Conservation (phyloP, 2,888 invertebrate genomes). For the Erebia aethiops region DNA sequence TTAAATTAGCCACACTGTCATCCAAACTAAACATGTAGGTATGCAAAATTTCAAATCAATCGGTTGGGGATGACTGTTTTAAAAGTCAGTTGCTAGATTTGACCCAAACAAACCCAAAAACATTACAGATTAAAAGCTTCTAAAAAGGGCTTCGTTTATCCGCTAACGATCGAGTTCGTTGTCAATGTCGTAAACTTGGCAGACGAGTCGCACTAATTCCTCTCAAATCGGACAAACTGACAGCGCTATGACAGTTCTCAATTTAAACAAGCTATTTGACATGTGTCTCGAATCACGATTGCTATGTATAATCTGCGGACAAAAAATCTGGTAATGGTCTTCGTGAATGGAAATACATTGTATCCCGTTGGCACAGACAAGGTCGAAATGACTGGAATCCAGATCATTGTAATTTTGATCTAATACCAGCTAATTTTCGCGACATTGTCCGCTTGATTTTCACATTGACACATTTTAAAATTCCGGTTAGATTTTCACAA, state of each 20-base stretch:
- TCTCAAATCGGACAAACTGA: slow-evolving; percentile 28
- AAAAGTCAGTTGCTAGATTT: too few relatives aligned
- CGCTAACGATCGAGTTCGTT: slow-evolving; percentile 36
- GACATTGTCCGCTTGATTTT: too few relatives aligned
- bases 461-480: too few relatives aligned
- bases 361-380: neutral
- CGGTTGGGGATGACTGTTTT: too few relatives aligned
- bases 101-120: neutral
- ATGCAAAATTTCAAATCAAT: too few relatives aligned
- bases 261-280: slow-evolving; percentile 28
- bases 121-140: too few relatives aligned
- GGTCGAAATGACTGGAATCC: neutral
- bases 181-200: slow-evolving; percentile 37
- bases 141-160: neutral
- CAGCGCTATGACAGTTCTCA: slow-evolving; percentile 31
- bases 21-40: too few relatives aligned
- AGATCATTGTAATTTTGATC: neutral
- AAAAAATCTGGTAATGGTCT: slow-evolving; percentile 15
- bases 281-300: slow-evolving; percentile 26
- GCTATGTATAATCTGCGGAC: slow-evolving; percentile 22
- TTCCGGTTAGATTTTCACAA: too few relatives aligned
- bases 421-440: neutral
- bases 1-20: too few relatives aligned
- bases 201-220: slow-evolving; percentile 23
- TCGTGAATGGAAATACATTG: slow-evolving; percentile 11